Evolutionary conservation across 2,113 vertebrate genomes (phyloP).

Genomic region (Laticauda colubrina): DNA sequence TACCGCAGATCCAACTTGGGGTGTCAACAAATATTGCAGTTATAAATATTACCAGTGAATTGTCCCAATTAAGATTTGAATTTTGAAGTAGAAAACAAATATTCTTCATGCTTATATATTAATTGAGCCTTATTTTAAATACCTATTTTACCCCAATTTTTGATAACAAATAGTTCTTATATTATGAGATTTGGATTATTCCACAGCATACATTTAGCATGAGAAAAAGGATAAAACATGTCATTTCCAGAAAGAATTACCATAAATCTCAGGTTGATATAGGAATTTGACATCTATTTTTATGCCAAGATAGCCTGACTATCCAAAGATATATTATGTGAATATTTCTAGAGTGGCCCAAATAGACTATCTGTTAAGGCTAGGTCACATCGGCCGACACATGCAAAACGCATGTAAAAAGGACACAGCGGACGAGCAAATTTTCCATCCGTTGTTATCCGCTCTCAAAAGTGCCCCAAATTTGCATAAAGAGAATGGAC

Average conservation of each 20-base stretch:
- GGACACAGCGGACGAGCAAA: no score
- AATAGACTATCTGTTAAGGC: neutral
- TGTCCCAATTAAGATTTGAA: neutral
- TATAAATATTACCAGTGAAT: neutral
- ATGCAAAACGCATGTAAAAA: no score
- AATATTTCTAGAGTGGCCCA: neutral
- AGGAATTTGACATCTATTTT: neutral
- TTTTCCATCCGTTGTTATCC: no score
- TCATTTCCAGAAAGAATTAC: neutral
- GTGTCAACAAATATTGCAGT: neutral
- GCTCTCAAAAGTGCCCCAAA: no score
- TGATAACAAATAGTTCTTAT: neutral
- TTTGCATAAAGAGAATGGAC: no score
- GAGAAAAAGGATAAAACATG: neutral
- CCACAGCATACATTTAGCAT: neutral
- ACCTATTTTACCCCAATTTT: neutral
- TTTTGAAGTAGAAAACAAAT: neutral
- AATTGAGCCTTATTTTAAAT: neutral
- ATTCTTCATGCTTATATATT: neutral
- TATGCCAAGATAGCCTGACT: neutral
- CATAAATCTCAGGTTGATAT: neutral
- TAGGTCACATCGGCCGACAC: no score
- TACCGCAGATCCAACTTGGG: neutral
- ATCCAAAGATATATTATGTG: neutral
- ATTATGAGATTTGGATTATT: neutral